Percentiles rank a stretch among this genome's conserved stretches.
Conservation (phyloP, 2,888 invertebrate genomes). For the Schizotus pectinicornis region DNA sequence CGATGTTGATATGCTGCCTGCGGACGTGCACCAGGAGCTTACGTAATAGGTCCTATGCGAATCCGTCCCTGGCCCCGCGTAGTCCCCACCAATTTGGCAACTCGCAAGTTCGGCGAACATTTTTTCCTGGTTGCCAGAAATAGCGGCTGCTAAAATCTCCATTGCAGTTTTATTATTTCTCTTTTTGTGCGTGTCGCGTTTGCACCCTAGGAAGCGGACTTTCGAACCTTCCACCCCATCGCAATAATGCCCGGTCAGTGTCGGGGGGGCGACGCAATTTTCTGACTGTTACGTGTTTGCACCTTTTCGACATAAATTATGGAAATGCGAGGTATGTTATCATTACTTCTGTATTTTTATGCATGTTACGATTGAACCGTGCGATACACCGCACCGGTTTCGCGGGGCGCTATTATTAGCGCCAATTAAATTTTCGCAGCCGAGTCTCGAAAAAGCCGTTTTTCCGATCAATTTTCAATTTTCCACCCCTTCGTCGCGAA, state of each 20-base stretch:
- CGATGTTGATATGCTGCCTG: conserved; percentile 45
- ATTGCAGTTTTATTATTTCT: conserved; percentile 38
- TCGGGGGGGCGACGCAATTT: conserved; percentile 11
- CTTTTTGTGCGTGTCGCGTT: conserved; percentile 27
- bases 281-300: conserved; percentile 14
- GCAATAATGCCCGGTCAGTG: conserved; percentile 16
- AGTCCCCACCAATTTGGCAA: conserved; percentile 54
- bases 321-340: conserved; percentile 56
- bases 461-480: conserved; percentile 1
- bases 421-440: too few relatives aligned
- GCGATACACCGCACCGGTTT: too few relatives aligned
- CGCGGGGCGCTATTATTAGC: too few relatives aligned
- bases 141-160: conserved; percentile 54
- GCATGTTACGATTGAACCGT: too few relatives aligned
- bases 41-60: conserved; percentile 56
- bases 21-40: conserved; percentile 53
- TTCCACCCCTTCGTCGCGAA: background rate
- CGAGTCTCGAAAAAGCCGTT: too few relatives aligned
- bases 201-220: background rate
- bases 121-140: conserved; percentile 59
- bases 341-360: background rate
- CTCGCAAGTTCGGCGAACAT: conserved; percentile 52
- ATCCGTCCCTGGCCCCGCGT: conserved; percentile 43
- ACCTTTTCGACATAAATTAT: conserved; percentile 41
- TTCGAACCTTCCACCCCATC: background rate